Evolutionary conservation across 2,113 vertebrate species (phyloP).

Genomic region (Progne subis): DNA sequence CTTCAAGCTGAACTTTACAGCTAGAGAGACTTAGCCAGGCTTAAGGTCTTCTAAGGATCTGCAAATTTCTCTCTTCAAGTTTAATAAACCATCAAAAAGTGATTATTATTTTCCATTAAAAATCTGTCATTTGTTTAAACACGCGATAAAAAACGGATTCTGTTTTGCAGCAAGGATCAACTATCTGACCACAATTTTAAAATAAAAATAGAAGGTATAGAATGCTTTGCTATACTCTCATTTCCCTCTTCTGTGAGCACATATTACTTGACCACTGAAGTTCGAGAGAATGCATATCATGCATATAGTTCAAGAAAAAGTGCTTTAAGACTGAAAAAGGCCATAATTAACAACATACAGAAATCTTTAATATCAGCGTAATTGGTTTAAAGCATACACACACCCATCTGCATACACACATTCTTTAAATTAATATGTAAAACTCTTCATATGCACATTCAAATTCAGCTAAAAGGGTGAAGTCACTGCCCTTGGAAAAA

Average conservation of each 20-base stretch:
- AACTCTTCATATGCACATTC: not conserved
- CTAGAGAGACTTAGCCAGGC: not conserved
- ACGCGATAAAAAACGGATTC: not conserved
- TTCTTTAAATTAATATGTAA: not conserved
- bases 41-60: not conserved
- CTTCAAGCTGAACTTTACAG: not conserved
- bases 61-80: not conserved
- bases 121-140: not conserved
- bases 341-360: not conserved
- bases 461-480: not conserved
- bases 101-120: constrained; percentile 13
- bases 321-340: not conserved
- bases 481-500: not conserved
- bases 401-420: not conserved
- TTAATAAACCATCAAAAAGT: not conserved
- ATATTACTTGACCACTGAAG: not conserved
- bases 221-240: not conserved
- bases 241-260: not conserved
- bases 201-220: not conserved
- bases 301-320: not conserved
- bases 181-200: not conserved
- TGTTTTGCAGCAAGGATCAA: not conserved
- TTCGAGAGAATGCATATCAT: not conserved
- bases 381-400: not conserved
- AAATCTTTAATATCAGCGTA: not conserved